Evolutionary conservation across 2,797 vertebrate species (phyloP).

Genomic region (Lagocephalus sceleratus): DNA sequence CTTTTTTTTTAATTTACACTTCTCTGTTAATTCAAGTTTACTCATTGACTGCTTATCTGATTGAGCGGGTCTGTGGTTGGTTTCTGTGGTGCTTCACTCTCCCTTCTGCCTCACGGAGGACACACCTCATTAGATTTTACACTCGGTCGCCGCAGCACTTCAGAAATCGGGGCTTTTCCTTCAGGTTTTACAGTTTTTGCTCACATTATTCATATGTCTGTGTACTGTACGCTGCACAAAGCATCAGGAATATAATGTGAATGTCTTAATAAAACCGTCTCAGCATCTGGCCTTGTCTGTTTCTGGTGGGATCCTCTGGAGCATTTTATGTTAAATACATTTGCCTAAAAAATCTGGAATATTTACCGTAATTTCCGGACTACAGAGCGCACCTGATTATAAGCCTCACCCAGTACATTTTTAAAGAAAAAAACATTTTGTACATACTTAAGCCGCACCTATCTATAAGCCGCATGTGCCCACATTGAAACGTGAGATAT

Average conservation of each 20-base stretch:
- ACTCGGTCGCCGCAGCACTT: neutral
- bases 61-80: slow-evolving; percentile 26
- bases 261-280: slow-evolving; percentile 12
- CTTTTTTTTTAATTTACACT: slow-evolving; percentile 44
- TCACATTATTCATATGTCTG: slow-evolving; percentile 2
- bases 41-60: slow-evolving; percentile 27
- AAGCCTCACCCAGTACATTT: too few relatives aligned
- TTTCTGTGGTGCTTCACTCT: slow-evolving; percentile 46
- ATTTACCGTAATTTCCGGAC: too few relatives aligned
- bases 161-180: neutral
- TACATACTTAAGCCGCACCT: too few relatives aligned
- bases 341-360: too few relatives aligned
- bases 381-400: too few relatives aligned
- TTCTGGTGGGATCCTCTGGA: slow-evolving; percentile 20
- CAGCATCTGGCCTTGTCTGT: slow-evolving; percentile 27
- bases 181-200: slow-evolving; percentile 1
- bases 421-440: too few relatives aligned
- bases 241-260: slow-evolving; percentile 19
- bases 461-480: too few relatives aligned
- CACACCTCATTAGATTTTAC: slow-evolving; percentile 1
- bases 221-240: slow-evolving; percentile 18
- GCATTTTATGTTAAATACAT: too few relatives aligned
- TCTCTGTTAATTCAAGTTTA: slow-evolving; percentile 46
- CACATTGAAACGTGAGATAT: too few relatives aligned
- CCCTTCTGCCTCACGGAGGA: slow-evolving; percentile 19